Conservation (phyloP, 2,888 invertebrate genomes). For the Xiphydria camelus region DNA sequence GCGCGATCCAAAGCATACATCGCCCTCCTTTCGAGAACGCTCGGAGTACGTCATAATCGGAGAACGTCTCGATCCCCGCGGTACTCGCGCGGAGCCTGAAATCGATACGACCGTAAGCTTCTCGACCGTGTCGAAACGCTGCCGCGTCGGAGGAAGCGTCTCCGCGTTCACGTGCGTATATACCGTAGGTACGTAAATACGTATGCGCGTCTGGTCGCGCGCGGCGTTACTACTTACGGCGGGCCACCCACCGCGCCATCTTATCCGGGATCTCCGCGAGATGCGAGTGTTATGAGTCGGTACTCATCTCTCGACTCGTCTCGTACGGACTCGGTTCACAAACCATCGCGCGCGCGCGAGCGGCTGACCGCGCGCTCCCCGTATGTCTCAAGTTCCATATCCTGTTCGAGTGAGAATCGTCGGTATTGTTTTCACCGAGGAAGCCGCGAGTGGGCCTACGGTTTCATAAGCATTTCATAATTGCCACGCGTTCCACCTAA, state of each 20-base stretch:
- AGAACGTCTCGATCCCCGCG: too few relatives aligned
- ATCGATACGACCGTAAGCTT: too few relatives aligned
- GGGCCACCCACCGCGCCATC: constrained; percentile 56
- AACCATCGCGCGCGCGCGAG: constrained; percentile 1
- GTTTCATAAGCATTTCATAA: constrained; percentile 1
- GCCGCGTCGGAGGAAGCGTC: not conserved
- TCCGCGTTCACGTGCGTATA: too few relatives aligned
- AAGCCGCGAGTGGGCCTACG: not conserved
- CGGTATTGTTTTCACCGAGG: not conserved
- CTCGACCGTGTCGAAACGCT: too few relatives aligned
- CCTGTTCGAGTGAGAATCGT: constrained; percentile 33
- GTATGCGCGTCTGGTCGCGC: not conserved
- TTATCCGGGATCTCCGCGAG: constrained; percentile 51
- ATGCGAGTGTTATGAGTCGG: constrained; percentile 28
- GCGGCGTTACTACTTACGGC: constrained; percentile 38
- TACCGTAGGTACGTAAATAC: too few relatives aligned
- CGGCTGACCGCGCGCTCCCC: constrained; percentile 21
- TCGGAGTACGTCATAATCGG: too few relatives aligned
- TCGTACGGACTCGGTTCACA: not conserved
- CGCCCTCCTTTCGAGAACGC: too few relatives aligned
- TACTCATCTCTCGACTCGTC: constrained; percentile 31
- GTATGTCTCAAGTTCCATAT: constrained; percentile 51
- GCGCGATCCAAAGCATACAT: too few relatives aligned
- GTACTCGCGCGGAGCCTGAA: too few relatives aligned
- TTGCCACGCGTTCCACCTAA: not conserved